Evolutionary conservation across 2,888 invertebrate species (phyloP).

Genomic region (Charanyca ferruginea): DNA sequence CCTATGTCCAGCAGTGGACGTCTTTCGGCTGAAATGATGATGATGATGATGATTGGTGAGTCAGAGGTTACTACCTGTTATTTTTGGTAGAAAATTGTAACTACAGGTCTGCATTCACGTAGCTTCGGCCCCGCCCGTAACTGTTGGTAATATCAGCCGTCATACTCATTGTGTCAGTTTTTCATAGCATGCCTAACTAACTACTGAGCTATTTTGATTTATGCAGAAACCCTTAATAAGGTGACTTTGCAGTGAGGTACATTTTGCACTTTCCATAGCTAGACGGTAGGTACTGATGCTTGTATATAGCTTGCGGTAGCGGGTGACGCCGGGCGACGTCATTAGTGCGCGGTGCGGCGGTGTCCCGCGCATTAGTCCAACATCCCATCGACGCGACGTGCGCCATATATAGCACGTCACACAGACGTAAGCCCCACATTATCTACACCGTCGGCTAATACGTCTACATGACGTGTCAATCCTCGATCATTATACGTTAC

Average conservation of each 20-base stretch:
- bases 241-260: background rate
- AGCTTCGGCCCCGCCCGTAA: no score
- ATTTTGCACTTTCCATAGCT: background rate
- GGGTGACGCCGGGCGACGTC: slow-evolving; percentile 12
- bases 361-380: slow-evolving; percentile 41
- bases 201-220: no score
- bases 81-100: no score
- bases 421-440: slow-evolving; percentile 42
- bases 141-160: no score
- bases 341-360: slow-evolving; percentile 18
- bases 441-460: slow-evolving; percentile 26
- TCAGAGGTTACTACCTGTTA: no score
- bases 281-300: background rate
- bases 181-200: no score
- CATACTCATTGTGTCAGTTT: no score
- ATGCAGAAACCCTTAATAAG: background rate
- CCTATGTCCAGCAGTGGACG: no score
- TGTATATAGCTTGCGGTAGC: slow-evolving; percentile 8
- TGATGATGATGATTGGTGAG: no score
- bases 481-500: slow-evolving; percentile 7
- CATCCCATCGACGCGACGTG: slow-evolving; percentile 9
- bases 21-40: no score
- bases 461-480: slow-evolving; percentile 41
- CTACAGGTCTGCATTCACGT: no score
- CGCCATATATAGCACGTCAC: slow-evolving; percentile 38